Percentiles rank a stretch among this genome's conserved stretches.
Conservation (phyloP, 2,797 vertebrate species). For the Valencia hispanica region DNA sequence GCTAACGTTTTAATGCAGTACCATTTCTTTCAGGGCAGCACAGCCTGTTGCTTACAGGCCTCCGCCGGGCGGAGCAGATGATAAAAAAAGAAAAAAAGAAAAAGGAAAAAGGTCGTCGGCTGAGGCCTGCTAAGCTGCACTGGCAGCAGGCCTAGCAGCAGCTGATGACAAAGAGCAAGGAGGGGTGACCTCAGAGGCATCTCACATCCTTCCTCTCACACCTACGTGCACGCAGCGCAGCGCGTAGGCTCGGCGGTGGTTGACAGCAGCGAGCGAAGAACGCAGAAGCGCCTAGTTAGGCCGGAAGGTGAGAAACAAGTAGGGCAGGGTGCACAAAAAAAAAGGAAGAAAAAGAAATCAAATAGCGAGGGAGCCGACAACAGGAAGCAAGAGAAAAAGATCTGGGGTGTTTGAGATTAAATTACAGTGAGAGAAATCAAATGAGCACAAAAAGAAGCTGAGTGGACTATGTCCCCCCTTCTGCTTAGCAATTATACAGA, state of each 20-base stretch:
- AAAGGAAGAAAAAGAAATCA: background rate
- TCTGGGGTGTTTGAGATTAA: constrained; percentile 33
- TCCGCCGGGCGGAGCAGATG: constrained; percentile 37
- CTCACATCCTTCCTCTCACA: constrained; percentile 51
- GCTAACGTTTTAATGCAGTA: constrained; percentile 13
- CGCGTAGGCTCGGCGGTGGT: constrained; percentile 12
- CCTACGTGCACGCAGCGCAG: constrained; percentile 1
- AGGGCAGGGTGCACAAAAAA: constrained; percentile 6
- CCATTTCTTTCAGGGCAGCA: constrained; percentile 29
- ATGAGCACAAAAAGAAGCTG: constrained; percentile 1
- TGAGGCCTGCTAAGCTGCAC: constrained; percentile 36
- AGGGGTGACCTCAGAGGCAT: constrained; percentile 48
- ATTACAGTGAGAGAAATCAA: constrained; percentile 32
- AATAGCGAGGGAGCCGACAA: background rate
- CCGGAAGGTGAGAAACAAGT: constrained; percentile 5
- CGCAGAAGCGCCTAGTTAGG: background rate
- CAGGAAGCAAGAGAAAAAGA: constrained; percentile 52
- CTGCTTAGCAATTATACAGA: constrained; percentile 32
- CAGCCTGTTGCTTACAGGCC: constrained; percentile 18
- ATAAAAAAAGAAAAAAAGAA: too few relatives aligned
- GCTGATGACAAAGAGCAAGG: constrained; percentile 45
- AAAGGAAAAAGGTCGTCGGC: too few relatives aligned
- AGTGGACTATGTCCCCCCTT: constrained; percentile 14
- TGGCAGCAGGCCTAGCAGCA: constrained; percentile 44
- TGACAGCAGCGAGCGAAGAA: constrained; percentile 5